phyloP scores from a whole-genome alignment of 1,140 invertebrate genomes.

The Pogonomyrmex californicus region DNA sequence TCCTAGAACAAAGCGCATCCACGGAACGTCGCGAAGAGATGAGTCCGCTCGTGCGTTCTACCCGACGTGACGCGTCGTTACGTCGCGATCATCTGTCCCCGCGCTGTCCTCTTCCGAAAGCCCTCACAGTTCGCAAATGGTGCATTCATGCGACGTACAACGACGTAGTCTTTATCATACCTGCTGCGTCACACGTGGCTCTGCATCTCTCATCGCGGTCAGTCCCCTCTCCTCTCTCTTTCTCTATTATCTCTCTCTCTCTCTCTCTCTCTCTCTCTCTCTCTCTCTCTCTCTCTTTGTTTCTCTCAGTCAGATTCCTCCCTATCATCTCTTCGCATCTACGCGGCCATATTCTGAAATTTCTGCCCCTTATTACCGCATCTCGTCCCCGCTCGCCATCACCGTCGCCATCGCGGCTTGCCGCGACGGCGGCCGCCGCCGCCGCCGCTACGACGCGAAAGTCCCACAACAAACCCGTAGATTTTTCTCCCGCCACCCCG shows the following conservation, averaged over 20 bases:
- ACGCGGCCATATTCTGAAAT: conserved; percentile 58
- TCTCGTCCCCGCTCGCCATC: conserved; percentile 23
- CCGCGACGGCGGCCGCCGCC: background rate
- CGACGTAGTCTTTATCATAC: conserved; percentile 59
- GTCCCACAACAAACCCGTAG: conserved; percentile 73
- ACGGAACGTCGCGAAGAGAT: background rate
- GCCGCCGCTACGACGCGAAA: conserved; percentile 21
- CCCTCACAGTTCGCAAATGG: background rate
- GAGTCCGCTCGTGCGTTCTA: background rate
- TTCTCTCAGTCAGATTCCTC: conserved; percentile 13
- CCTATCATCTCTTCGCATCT: conserved; percentile 29
- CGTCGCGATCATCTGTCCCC: conserved; percentile 3
- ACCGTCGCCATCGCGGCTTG: background rate
- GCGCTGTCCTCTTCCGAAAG: background rate
- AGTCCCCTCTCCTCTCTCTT: conserved; percentile 43
- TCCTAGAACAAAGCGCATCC: conserved; percentile 28
- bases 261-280: background rate
- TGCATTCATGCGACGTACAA: conserved; percentile 18
- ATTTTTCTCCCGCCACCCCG: conserved; percentile 76
- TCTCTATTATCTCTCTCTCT: no score
- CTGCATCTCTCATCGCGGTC: conserved; percentile 40
- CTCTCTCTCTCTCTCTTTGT: background rate
- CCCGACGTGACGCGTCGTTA: conserved; percentile 3
- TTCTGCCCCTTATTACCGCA: conserved; percentile 49
- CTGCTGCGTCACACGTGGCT: conserved; percentile 56